Conservation (phyloP, 2,888 invertebrate species). For the Stegophylla sp. region DNA sequence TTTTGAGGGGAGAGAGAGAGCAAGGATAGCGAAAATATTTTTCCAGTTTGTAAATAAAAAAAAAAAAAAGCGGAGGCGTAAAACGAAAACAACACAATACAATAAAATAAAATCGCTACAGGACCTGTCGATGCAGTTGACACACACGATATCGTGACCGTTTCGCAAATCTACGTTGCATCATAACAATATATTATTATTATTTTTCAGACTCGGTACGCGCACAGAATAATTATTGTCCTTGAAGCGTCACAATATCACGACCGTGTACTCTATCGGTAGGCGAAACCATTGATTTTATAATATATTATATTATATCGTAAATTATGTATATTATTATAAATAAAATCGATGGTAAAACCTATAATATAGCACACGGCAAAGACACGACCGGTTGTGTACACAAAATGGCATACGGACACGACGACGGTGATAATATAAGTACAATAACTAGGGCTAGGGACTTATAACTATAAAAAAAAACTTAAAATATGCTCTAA, state of each 20-base stretch:
- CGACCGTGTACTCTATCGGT: slow-evolving; percentile 23
- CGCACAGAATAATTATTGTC: neutral
- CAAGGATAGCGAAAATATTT: too few relatives aligned
- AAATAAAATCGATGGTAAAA: too few relatives aligned
- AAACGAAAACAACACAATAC: neutral
- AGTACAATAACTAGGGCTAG: too few relatives aligned
- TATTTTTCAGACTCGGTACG: neutral
- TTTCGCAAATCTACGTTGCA: slow-evolving; percentile 45
- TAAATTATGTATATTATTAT: too few relatives aligned
- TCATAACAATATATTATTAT: slow-evolving; percentile 4
- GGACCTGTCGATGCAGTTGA: neutral
- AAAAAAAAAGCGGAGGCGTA: neutral
- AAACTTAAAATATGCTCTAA: too few relatives aligned
- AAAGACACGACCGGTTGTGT: neutral
- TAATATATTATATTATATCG: too few relatives aligned
- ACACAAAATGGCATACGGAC: too few relatives aligned
- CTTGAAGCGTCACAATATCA: slow-evolving; percentile 38
- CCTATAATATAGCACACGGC: neutral
- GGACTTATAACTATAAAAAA: too few relatives aligned
- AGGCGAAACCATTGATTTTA: too few relatives aligned
- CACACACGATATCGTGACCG: slow-evolving; percentile 36
- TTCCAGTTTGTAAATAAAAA: neutral
- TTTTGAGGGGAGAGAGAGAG: too few relatives aligned
- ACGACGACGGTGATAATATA: too few relatives aligned
- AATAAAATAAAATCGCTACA: neutral